Conservation (phyloP, 2,113 vertebrate genomes). For the Hippopotamus amphibius region DNA sequence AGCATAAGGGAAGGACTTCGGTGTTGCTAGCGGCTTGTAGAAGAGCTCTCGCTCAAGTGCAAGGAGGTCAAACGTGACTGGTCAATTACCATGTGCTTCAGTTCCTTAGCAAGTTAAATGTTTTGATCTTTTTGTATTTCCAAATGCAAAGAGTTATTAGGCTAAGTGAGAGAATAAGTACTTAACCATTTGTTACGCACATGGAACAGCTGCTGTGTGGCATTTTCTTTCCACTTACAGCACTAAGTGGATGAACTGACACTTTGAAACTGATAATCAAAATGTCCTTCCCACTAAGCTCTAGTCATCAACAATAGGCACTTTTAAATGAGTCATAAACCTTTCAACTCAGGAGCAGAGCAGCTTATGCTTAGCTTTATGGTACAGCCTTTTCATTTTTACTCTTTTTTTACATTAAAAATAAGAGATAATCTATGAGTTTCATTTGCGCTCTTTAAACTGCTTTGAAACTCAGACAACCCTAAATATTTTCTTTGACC, state of each 20-base stretch:
- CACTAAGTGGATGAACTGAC: slow-evolving; percentile 29
- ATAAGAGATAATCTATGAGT: background rate
- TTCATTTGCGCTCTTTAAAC: background rate
- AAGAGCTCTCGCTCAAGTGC: background rate
- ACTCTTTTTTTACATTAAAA: slow-evolving; percentile 17
- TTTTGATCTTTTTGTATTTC: slow-evolving; percentile 48
- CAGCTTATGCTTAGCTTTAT: background rate
- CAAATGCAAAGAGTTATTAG: slow-evolving; percentile 47
- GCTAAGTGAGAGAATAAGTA: background rate
- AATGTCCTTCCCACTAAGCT: slow-evolving; percentile 50
- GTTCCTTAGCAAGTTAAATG: slow-evolving; percentile 36
- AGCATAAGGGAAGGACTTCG: background rate
- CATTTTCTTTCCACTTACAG: slow-evolving; percentile 56
- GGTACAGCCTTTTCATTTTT: background rate
- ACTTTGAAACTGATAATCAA: slow-evolving; percentile 58
- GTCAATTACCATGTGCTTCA: background rate
- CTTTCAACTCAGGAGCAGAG: slow-evolving; percentile 18
- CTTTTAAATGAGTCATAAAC: slow-evolving; percentile 59
- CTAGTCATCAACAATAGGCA: background rate
- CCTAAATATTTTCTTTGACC: background rate
- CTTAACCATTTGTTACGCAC: slow-evolving; percentile 23
- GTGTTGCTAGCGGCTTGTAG: background rate
- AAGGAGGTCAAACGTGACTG: slow-evolving; percentile 18
- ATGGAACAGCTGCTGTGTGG: background rate
- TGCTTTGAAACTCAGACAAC: background rate